Evolutionary conservation across 1,140 invertebrate species (phyloP), one percentile per base, ranked within the genome.

Genomic region (Acromyrmex charruanus): DNA sequence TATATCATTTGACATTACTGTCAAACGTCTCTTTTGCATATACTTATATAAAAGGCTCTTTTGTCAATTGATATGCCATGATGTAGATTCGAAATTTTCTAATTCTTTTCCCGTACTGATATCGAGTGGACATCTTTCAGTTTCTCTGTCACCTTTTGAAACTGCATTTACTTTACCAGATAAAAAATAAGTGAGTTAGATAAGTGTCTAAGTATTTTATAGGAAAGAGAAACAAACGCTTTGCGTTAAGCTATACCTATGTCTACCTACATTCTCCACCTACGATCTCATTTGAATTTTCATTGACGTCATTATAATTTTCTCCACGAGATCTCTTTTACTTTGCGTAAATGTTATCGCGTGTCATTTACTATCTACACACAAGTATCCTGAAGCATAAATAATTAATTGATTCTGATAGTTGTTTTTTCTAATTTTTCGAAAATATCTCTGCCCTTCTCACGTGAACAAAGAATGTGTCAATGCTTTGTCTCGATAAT

Each of bases 231-330:
- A 53, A 74, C n/a, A 77, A 59, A 61, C 21, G 31, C 35, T 51
- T 16, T 77, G 25, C 25, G 5, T 10, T 35, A 58, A 72, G 25
- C 4, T 21, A 31, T 7, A 77, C 35, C n/a, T 61, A 18, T 59
- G 14, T 59, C 35, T 61, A 21, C 74, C 21, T 35, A 77, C 74
- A 44, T 39, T 77, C 35, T 61, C 74, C 9, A 61, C 53, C 74
- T 21, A 77, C 74, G 35, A 12, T 25, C 35, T 77, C 35, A 44
- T 77, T 77, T 61, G 35, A 77, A 77, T 77, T 77, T 14, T 61
- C 35, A 61, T 61, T 61, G 55, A 61, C 31, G 74, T 77, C 53
- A 59, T 58, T 10, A 35, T 61, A 25, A 77, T 44, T 77, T 39
- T 77, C 35, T 61, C 14, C 7, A 28, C 71, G 16, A 55, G 28